Conservation (phyloP, 1,140 invertebrate genomes). For the Drosophila arawakana region DNA sequence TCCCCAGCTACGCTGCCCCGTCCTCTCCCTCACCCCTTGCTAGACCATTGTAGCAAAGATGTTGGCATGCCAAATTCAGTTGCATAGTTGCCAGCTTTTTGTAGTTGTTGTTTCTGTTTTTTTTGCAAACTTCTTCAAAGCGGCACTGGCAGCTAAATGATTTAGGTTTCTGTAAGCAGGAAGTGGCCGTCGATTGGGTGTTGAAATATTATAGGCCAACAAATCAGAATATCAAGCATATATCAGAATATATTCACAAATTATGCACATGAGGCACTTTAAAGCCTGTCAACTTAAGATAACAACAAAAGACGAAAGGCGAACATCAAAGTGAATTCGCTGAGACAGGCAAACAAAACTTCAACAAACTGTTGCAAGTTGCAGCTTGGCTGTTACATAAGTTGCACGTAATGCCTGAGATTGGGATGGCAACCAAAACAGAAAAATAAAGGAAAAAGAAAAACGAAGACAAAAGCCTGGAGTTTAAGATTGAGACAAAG, state of each 20-base stretch:
- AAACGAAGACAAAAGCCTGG: constrained; percentile 5
- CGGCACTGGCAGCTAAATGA: constrained; percentile 41
- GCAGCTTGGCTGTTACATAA: constrained; percentile 70
- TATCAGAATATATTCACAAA: constrained; percentile 3
- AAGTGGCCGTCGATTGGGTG: constrained; percentile 72
- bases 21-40: neutral
- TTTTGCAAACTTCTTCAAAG: constrained; percentile 46
- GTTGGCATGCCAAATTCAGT: constrained; percentile 56
- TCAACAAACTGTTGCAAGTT: constrained; percentile 48
- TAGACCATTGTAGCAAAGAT: neutral
- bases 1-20: constrained; percentile 9
- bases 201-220: constrained; percentile 68
- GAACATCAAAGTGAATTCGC: constrained; percentile 56
- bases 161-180: constrained; percentile 58
- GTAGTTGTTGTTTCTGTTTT: constrained; percentile 28
- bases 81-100: constrained; percentile 36
- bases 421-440: constrained; percentile 5
- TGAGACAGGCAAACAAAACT: constrained; percentile 38
- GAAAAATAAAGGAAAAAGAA: constrained; percentile 1
- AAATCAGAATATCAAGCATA: constrained; percentile 1
- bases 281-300: constrained; percentile 56
- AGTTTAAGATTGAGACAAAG: constrained; percentile 39
- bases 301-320: constrained; percentile 54
- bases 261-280: constrained; percentile 43
- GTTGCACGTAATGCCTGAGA: constrained; percentile 47